phyloP scores from a whole-genome alignment of 2,888 invertebrate genomes.

The Molanna angustata region DNA sequence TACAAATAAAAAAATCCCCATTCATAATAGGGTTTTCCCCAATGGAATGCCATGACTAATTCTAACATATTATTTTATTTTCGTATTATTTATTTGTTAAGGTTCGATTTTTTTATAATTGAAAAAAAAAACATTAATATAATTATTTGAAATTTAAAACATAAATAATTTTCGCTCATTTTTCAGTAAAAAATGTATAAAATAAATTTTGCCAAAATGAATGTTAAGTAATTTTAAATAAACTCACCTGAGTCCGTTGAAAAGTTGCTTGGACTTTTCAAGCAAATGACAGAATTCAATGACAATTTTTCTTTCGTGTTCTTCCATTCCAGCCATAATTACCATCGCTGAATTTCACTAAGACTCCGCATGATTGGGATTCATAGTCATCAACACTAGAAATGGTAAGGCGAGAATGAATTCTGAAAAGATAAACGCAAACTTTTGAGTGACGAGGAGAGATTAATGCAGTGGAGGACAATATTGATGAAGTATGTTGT shows the following conservation, averaged over 20 bases:
- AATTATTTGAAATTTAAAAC: background rate
- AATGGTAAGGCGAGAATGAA: background rate
- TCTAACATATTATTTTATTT: too few species aligned
- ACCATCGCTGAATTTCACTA: constrained; percentile 49
- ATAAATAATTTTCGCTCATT: too few species aligned
- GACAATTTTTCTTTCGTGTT: constrained; percentile 87
- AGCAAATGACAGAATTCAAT: constrained; percentile 94
- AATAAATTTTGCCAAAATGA: background rate
- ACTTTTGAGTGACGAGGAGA: background rate
- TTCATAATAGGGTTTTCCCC: too few species aligned
- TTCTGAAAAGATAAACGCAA: background rate
- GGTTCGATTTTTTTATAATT: background rate
- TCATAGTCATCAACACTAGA: constrained; percentile 8
- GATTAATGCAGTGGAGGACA: background rate
- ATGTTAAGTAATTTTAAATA: background rate
- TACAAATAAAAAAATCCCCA: too few species aligned
- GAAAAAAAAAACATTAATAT: background rate
- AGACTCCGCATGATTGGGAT: constrained; percentile 4
- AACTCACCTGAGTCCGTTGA: constrained; percentile 86
- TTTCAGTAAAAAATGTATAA: too few species aligned
- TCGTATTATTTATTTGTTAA: background rate
- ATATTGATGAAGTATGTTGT: background rate
- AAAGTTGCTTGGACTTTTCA: constrained; percentile 95
- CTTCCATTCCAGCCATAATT: constrained; percentile 78
- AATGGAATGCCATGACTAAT: too few species aligned